Base-by-base conservation (phyloP, 2,888 invertebrate species). In the Drosophila setosimentum region DNA sequence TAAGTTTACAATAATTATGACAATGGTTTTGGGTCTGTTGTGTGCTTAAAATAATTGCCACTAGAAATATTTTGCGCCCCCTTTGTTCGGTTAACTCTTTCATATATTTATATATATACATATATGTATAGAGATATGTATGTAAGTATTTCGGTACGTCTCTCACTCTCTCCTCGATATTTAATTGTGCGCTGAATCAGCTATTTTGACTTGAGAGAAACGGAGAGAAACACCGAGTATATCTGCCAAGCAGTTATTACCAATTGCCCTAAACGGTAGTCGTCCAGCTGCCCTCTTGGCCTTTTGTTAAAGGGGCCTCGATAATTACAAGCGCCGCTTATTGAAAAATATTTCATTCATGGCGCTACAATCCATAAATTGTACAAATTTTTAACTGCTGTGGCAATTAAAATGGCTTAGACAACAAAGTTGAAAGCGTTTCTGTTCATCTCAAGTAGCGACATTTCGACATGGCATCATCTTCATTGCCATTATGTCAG, bases 141-240 rank as follows among this genome's bases (percentile, higher is more conserved):
- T 40, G 21, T 21, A 21, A 7, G 13, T 11, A 42, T 42, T 42
- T 49, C 35, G 45, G 32, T 11, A 3, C 33, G 13, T 29, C 50
- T 37, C 32, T 49, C 54, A n/a, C 40, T 35, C 70, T 29, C n/a
- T 57, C 51, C 21, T 54, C 16, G 16, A 78, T 45, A 45, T 81
- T 77, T 92, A 92, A 92, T 92, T 91, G 91, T 82, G 68, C 76
- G 90, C 80, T 92, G 91, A 92, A 84, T 91, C 92, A 92, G 91
- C 92, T 89, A 91, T 88, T 91, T 87, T 71, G 33, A 35, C 24
- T 30, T 37, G 45, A 21, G 29, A 21, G 50, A 35, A 33, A 35
- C 42, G n/a, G 37, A 35, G 60, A 55, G 61, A 64, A 63, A 18
- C 30, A 30, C 32, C 45, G 53, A 24, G 18, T 37, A 73, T 87